These are phyloP conservation scores for Philonicus albiceps DNA, from an alignment of 2,888 invertebrate genomes.

Conservation along the genomic window DNA sequence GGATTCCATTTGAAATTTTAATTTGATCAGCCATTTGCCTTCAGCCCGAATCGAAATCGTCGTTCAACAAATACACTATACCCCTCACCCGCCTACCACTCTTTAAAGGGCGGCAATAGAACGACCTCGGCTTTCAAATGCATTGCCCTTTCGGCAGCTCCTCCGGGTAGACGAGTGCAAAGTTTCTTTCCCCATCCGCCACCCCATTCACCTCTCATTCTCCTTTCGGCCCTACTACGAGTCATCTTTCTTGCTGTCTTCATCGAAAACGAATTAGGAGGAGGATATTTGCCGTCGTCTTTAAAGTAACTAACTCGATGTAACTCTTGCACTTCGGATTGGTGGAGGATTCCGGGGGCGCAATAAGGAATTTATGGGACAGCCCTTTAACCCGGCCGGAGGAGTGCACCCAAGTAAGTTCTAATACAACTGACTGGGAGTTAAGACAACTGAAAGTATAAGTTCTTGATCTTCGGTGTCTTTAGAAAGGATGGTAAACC, in stretches of 20 bases:
- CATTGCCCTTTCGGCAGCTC: not conserved
- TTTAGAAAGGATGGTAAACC: not conserved
- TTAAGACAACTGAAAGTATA: not conserved
- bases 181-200: not conserved
- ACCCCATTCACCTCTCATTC: not conserved
- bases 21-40: conserved; percentile 38
- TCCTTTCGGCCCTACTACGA: not conserved
- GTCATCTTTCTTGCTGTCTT: not conserved
- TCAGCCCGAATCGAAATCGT: conserved; percentile 12
- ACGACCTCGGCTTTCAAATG: not conserved
- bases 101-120: not conserved
- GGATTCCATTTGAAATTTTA: conserved; percentile 35
- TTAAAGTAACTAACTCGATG: not conserved
- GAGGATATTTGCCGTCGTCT: not conserved
- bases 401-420: not conserved
- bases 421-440: not conserved
- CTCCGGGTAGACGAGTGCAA: not conserved
- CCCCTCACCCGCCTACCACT: not conserved
- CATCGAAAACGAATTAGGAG: not conserved
- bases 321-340: not conserved
- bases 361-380: not conserved
- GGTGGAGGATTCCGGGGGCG: not conserved
- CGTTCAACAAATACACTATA: conserved; percentile 21
- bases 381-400: not conserved
- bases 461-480: not conserved